These are phyloP conservation scores for Drosophila guanche DNA, from an alignment of 1,140 invertebrate genomes.

Conservation along the genomic window DNA sequence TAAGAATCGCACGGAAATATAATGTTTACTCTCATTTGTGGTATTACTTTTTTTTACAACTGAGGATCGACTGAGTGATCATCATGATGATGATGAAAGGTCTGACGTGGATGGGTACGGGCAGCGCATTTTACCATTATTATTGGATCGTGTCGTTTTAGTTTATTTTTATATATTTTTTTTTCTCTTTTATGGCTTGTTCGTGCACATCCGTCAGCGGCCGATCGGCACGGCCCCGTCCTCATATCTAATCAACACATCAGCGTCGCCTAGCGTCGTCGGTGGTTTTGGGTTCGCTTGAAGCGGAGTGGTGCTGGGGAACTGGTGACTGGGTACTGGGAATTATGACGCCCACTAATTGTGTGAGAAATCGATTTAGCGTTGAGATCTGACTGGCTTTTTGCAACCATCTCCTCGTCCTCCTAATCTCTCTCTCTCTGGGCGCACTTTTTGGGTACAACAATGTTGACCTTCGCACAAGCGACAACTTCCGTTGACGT, in stretches of 20 bases:
- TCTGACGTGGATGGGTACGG: not conserved
- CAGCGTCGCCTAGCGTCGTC: conserved; percentile 2
- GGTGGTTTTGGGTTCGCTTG: conserved; percentile 12
- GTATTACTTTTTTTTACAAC: no score
- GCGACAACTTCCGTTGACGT: conserved; percentile 73
- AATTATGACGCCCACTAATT: conserved; percentile 69
- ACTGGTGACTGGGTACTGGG: conserved; percentile 24
- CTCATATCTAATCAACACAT: conserved; percentile 72
- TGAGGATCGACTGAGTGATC: no score
- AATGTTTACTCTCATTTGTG: no score
- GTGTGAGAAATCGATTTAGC: conserved; percentile 66
- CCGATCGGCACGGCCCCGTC: conserved; percentile 15
- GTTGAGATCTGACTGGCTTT: conserved; percentile 4
- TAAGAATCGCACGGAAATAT: no score
- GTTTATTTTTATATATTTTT: conserved; percentile 4
- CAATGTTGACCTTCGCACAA: conserved; percentile 39
- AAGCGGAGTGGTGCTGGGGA: conserved; percentile 1
- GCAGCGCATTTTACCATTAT: conserved; percentile 32
- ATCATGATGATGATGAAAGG: conserved; percentile 2
- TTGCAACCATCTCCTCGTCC: not conserved
- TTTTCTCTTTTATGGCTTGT: conserved; percentile 41
- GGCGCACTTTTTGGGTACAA: conserved; percentile 25
- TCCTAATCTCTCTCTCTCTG: not conserved
- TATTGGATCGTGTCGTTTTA: conserved; percentile 34
- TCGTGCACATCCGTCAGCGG: conserved; percentile 52